phyloP scores from a whole-genome alignment of 2,888 invertebrate species.

The Acanthococcus lagerstroemiae region DNA sequence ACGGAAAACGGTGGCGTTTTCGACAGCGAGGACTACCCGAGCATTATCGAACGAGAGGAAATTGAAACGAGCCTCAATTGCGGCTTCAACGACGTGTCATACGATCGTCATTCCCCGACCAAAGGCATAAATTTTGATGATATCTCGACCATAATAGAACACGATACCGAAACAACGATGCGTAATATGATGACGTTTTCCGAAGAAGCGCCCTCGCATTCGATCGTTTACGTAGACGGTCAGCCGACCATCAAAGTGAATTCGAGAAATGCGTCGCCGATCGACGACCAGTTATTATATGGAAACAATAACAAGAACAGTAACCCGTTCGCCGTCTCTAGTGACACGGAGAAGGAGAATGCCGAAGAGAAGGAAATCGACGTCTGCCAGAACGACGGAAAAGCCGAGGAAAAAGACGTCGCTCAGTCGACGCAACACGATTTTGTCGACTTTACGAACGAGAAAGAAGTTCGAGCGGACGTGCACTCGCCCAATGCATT shows the following conservation, averaged over 20 bases:
- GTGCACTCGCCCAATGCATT: background rate
- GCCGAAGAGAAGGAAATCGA: background rate
- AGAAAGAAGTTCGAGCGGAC: background rate
- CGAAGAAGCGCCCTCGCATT: background rate
- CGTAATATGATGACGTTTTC: too few relatives aligned
- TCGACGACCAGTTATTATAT: background rate
- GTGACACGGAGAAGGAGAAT: background rate
- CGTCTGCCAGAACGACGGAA: background rate
- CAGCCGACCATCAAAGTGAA: background rate
- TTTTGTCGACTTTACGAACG: background rate
- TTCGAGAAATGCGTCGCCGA: background rate
- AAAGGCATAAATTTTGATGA: too few relatives aligned
- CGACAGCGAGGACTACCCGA: constrained; percentile 17
- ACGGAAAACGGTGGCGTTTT: background rate
- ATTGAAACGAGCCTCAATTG: background rate
- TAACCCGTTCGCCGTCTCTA: constrained; percentile 7
- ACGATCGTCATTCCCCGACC: constrained; percentile 3
- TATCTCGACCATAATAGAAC: too few relatives aligned
- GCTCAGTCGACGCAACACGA: too few relatives aligned
- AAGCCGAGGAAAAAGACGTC: background rate
- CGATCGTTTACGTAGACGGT: background rate
- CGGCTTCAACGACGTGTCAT: background rate
- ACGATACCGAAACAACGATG: too few relatives aligned
- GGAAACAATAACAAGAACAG: background rate
- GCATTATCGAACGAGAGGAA: constrained; percentile 12